Percentiles rank a stretch among this genome's conserved stretches.
Evolutionary conservation across 2,797 vertebrate genomes (phyloP).

Genomic region (Acipenser oxyrinchus): DNA sequence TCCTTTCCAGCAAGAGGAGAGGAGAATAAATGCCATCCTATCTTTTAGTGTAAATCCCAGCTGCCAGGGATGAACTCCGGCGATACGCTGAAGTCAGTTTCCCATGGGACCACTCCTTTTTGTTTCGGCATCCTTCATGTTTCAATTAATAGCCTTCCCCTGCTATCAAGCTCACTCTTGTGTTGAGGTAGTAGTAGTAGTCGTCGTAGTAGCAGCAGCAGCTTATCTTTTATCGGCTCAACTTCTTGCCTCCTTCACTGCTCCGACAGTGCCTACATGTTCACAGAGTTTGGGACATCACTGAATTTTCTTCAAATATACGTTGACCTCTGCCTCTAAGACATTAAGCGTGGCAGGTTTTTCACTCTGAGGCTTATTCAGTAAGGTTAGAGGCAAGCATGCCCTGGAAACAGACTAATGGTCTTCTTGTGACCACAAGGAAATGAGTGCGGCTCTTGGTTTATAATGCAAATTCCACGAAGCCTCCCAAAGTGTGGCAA

Average conservation of each 20-base stretch:
- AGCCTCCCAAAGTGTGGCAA: slow-evolving; percentile 84
- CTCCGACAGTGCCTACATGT: slow-evolving; percentile 14
- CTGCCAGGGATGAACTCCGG: slow-evolving; percentile 30
- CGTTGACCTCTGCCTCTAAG: slow-evolving; percentile 27
- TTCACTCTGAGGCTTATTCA: slow-evolving; percentile 4
- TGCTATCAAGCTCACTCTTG: slow-evolving; percentile 37
- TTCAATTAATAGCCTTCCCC: slow-evolving; percentile 48
- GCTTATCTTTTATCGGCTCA: slow-evolving; percentile 32
- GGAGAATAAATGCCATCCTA: slow-evolving; percentile 30
- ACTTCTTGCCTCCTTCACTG: slow-evolving; percentile 44
- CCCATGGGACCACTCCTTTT: slow-evolving; percentile 45
- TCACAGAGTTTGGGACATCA: background rate
- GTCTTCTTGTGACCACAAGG: slow-evolving; percentile 61
- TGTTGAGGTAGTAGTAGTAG: slow-evolving; percentile 17
- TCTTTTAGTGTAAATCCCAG: slow-evolving; percentile 36
- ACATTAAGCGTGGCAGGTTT: background rate
- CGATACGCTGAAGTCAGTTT: slow-evolving; percentile 36
- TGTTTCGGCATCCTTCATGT: slow-evolving; percentile 43
- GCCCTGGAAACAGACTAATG: slow-evolving; percentile 70
- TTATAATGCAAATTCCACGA: slow-evolving; percentile 79
- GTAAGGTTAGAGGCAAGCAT: slow-evolving; percentile 79
- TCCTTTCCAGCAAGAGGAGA: slow-evolving; percentile 34
- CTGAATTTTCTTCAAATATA: background rate
- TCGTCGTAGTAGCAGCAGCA: slow-evolving; percentile 19
- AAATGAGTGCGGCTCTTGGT: slow-evolving; percentile 61